Evolutionary conservation across 2,888 invertebrate species (phyloP).

Genomic region (Andrena chrysosceles): DNA sequence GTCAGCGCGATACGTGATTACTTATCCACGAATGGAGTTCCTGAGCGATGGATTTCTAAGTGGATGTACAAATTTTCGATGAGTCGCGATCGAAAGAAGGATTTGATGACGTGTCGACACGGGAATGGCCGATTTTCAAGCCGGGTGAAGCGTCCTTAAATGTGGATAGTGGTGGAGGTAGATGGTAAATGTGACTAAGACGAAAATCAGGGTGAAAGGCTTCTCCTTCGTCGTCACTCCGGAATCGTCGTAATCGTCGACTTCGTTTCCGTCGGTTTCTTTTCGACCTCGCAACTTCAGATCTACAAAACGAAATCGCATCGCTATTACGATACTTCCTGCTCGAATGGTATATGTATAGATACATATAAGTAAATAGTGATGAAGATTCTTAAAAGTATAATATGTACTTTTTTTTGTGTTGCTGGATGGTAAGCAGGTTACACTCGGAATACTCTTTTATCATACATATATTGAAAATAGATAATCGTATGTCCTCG

Average conservation of each 20-base stretch:
- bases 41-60: conserved; percentile 72
- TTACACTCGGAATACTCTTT: no score
- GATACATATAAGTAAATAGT: background rate
- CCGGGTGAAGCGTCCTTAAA: conserved; percentile 78
- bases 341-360: background rate
- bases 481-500: no score
- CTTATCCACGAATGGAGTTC: conserved; percentile 68
- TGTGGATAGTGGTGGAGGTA: conserved; percentile 78
- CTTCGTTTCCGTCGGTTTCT: conserved; percentile 74
- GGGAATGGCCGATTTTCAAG: conserved; percentile 72
- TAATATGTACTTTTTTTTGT: background rate
- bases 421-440: no score
- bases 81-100: conserved; percentile 59
- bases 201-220: conserved; percentile 67
- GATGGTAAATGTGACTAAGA: conserved; percentile 71
- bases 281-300: conserved; percentile 80
- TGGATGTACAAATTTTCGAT: conserved; percentile 69
- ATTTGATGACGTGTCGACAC: conserved; percentile 56
- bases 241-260: conserved; percentile 80
- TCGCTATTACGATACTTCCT: background rate
- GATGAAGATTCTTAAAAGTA: background rate
- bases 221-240: conserved; percentile 68
- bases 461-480: no score
- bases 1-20: conserved; percentile 67
- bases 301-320: conserved; percentile 70